Base-by-base conservation (phyloP, 2,797 vertebrate species). In the Mormyrops boulengeri region DNA sequence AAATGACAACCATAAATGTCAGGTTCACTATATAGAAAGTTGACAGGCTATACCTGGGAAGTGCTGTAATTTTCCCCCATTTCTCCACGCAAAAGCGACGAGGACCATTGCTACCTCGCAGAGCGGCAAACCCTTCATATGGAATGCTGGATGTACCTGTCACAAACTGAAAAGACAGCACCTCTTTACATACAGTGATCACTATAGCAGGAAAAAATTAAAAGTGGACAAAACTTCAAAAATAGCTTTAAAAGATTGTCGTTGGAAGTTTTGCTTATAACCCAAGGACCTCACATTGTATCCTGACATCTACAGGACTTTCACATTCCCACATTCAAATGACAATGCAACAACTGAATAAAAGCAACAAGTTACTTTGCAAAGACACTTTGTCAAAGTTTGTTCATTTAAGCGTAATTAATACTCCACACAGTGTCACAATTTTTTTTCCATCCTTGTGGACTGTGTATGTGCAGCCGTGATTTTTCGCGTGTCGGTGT, bases 131-230 rank as follows among this genome's bases (percentile, higher is more conserved):
- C 17, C 98, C 98, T 94, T 99, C 98, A 0, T 99, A 99, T 1
- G 98, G 98, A 92, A 99, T 97, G 90, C 98, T 99, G 90, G 98
- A 99, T 0, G 98, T 99, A 88, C 98, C 98, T 0, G 98, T 99
- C 69, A 99, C 98, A 93, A 99, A 99, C 98, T 99, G 91, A 0
- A 89, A 2, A 49, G 4, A 14, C 66, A 69, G 30, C 66, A 34
- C 30, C 66, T 34, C 12, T 34, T 69, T 69, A 69, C 22, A 66
- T 66, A 66, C 22, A 66, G 22, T 11, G 22, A 66, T 66, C 62
- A 77, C 69, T 77, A 77, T 77, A 77, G 26, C 62, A 66, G 69
- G 4, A 77, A 77, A 26, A 26, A 69, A 69, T 3, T 12, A 26
- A 34, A 77, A 34, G 14, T 34, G 69, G 34, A 19, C 14, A 73